These are phyloP conservation scores for Mactromeris polynyma DNA, from an alignment of 2,888 invertebrate species.

Conservation along the genomic window DNA sequence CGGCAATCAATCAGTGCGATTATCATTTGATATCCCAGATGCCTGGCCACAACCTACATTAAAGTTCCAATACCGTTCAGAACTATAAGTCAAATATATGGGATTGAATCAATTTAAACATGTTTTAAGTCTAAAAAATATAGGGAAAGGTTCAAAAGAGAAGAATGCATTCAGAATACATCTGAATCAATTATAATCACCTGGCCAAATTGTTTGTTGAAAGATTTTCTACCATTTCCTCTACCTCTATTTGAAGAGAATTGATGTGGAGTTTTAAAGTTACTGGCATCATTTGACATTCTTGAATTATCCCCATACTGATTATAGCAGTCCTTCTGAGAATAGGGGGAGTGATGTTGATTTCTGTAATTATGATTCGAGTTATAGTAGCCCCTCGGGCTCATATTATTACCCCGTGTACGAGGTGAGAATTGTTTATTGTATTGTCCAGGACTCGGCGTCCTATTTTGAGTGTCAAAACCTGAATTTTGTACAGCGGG, in stretches of 20 bases:
- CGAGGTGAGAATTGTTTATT: constrained; percentile 23
- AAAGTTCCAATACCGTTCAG: too few relatives aligned
- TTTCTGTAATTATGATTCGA: constrained; percentile 20
- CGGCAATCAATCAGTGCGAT: too few relatives aligned
- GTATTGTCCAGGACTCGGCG: constrained; percentile 52
- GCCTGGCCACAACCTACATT: too few relatives aligned
- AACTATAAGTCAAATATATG: too few relatives aligned
- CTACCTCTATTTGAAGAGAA: constrained; percentile 65
- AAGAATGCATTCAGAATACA: neutral
- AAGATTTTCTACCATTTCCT: constrained; percentile 69
- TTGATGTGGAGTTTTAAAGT: constrained; percentile 70
- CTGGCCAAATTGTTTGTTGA: constrained; percentile 61
- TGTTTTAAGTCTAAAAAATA: too few relatives aligned
- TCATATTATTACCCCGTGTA: neutral
- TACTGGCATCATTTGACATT: constrained; percentile 38
- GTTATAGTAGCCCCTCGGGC: constrained; percentile 43
- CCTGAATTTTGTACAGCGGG: constrained; percentile 42
- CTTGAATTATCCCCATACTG: constrained; percentile 29
- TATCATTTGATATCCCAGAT: too few relatives aligned
- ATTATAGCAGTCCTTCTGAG: constrained; percentile 21
- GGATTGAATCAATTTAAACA: too few relatives aligned
- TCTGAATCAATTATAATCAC: constrained; percentile 47
- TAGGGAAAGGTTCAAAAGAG: too few relatives aligned
- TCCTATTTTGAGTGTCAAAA: constrained; percentile 34
- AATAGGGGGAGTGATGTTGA: neutral